Conservation (phyloP, 2,888 invertebrate genomes). For the Lithophane leautieri region DNA sequence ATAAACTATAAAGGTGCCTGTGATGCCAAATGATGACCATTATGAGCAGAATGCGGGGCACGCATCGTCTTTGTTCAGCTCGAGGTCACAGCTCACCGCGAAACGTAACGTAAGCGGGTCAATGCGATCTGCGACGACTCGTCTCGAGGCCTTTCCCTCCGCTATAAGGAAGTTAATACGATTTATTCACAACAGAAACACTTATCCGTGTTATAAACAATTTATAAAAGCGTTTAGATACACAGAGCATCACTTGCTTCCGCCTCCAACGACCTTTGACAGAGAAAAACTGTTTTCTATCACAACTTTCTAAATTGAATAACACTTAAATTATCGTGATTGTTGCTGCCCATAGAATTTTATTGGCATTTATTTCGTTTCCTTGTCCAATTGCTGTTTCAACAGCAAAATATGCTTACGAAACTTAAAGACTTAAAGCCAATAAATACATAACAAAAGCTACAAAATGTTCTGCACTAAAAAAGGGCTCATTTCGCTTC, state of each 20-base stretch:
- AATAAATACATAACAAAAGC: slow-evolving; percentile 13
- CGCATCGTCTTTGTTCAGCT: slow-evolving; percentile 71
- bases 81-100: slow-evolving; percentile 67
- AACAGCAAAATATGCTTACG: slow-evolving; percentile 5
- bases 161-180: slow-evolving; percentile 75
- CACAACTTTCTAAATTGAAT: slow-evolving; percentile 58
- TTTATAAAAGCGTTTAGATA: slow-evolving; percentile 53
- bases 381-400: slow-evolving; percentile 26
- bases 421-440: slow-evolving; percentile 4
- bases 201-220: slow-evolving; percentile 48
- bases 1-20: slow-evolving; percentile 54
- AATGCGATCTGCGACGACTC: slow-evolving; percentile 78
- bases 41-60: slow-evolving; percentile 68
- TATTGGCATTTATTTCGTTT: slow-evolving; percentile 34
- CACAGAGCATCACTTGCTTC: slow-evolving; percentile 39
- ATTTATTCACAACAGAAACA: slow-evolving; percentile 69
- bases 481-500: slow-evolving; percentile 10
- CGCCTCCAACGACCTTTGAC: slow-evolving; percentile 50
- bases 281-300: slow-evolving; percentile 44
- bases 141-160: slow-evolving; percentile 81
- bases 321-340: slow-evolving; percentile 41
- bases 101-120: slow-evolving; percentile 78
- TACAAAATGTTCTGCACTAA: slow-evolving; percentile 22
- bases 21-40: slow-evolving; percentile 66
- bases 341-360: slow-evolving; percentile 35